These are phyloP conservation scores for Coptotermes formosanus DNA, from an alignment of 1,140 invertebrate genomes.

Conservation along the genomic window DNA sequence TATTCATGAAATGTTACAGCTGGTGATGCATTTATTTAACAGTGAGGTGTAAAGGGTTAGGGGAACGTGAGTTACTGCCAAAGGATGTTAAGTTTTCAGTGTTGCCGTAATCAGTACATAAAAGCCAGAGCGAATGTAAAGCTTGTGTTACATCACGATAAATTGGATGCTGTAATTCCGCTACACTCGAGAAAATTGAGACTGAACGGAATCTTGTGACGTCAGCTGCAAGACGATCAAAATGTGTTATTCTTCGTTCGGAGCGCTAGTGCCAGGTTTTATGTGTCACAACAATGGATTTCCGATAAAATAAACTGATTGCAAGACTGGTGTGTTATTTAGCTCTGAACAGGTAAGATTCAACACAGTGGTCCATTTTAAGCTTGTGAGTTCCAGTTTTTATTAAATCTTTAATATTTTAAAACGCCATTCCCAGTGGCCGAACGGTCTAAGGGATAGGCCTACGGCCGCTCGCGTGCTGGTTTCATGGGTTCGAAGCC, in stretches of 20 bases:
- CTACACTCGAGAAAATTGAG: not conserved
- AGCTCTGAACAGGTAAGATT: not conserved
- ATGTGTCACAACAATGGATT: slow-evolving; percentile 8
- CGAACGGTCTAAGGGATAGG: too few species aligned
- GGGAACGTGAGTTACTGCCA: too few species aligned
- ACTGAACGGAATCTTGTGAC: not conserved
- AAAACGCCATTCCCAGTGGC: too few species aligned
- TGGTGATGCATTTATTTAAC: too few species aligned
- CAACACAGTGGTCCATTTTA: too few species aligned
- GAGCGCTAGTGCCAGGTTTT: not conserved
- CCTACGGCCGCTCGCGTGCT: too few species aligned
- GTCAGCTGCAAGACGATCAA: slow-evolving; percentile 10
- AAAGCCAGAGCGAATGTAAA: not conserved
- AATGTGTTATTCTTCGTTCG: not conserved
- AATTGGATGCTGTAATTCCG: not conserved
- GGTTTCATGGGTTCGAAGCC: too few species aligned
- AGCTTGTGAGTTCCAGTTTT: too few species aligned
- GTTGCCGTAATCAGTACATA: not conserved
- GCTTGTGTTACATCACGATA: not conserved
- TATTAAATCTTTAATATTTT: too few species aligned
- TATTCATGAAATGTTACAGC: too few species aligned
- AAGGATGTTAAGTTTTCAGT: not conserved
- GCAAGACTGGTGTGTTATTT: not conserved
- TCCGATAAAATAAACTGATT: not conserved
- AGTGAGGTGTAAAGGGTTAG: too few species aligned